Percentiles rank a stretch among this genome's conserved stretches.
phyloP scores from a whole-genome alignment of 1,140 invertebrate species.

The Caenorhabditis elegans region WBcel235 BX284606.5:9719501-9720000 shows the following conservation, averaged over 20 bases:
- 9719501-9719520: not conserved
- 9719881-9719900: constrained; percentile 72
- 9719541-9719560: not conserved
- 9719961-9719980: constrained; percentile 73
- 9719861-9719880: constrained; percentile 77
- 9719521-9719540: not conserved
- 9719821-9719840: constrained; percentile 75
- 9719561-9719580: not conserved
- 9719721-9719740: constrained; percentile 71
- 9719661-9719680: not conserved
- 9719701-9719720: not conserved
- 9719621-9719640: not conserved
- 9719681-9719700: not conserved
- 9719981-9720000: constrained; percentile 59
- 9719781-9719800: constrained; percentile 76
- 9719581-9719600: not conserved
- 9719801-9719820: constrained; percentile 72
- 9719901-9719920: constrained; percentile 75
- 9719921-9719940: constrained; percentile 76
- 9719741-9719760: constrained; percentile 73
- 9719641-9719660: not conserved
- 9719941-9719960: constrained; percentile 76
- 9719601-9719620: not conserved
- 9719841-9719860: constrained; percentile 74
- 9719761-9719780: constrained; percentile 79